Evolutionary conservation across 1,140 invertebrate species (phyloP), one percentile per base, ranked within the genome.

Genomic region (Aphaenogaster rudis): DNA sequence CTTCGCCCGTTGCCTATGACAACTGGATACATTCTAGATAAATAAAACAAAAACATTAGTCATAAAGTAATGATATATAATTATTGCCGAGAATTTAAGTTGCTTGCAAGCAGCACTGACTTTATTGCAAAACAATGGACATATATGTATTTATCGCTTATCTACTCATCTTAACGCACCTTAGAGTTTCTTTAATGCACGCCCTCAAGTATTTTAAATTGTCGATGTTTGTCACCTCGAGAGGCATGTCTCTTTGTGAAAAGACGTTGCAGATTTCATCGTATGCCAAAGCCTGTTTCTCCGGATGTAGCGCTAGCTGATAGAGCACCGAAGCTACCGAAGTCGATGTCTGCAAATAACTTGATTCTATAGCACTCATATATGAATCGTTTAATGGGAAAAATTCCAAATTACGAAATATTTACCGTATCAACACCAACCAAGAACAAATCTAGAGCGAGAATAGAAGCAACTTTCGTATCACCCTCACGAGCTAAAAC

Each of bases 121-220:
- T 28, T 71, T 48, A 50, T 28, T 71, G 45, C n/a, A 15, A 48
- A 71, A 57, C 33, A n/a, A 74, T 21, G 11, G 8, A 61, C 57
- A 74, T 3, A 8, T 11, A 6, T n/a, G 8, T 67, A 8, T n/a
- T 66, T 61, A 61, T 28, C 21, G n/a, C n/a, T 57, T 15, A 52
- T 77, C 15, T 1, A 48, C 15, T 63, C 5, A 79, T 79, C 39
- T 61, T 36, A 8, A 66, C 39, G 0, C 87, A 98, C 98, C 98
- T 97, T 88, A 99, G 96, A 4, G 98, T 97, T 96, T 99, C 98
- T 94, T 98, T 99, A 11, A 99, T 97, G 93, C 98, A 98, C 5
- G 98, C 98, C 94, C 97, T 97, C 45, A 99, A 95, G 93, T 98
- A 99, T 15, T 96, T 96, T 91, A 98, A 95, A 88, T 97, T 96